A percentile compares a stretch with the other conserved stretches of the same genome.
These are phyloP conservation scores for Serripes groenlandicus DNA, from an alignment of 2,888 invertebrate genomes.

Conservation along the genomic window DNA sequence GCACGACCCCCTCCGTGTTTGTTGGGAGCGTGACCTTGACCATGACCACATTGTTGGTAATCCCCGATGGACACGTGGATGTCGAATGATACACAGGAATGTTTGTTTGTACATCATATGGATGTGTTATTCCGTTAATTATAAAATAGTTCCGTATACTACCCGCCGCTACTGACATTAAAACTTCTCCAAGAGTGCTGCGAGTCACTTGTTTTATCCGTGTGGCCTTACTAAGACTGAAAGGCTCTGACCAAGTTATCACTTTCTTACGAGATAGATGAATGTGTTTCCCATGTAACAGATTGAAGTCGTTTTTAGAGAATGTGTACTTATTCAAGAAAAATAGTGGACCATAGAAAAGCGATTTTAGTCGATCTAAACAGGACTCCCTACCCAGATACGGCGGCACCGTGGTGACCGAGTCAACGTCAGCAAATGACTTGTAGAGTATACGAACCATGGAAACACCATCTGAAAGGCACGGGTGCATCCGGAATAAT, in stretches of 20 bases:
- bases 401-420: slow-evolving; percentile 76
- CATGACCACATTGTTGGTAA: slow-evolving; percentile 77
- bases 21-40: slow-evolving; percentile 87
- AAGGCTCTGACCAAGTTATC: slow-evolving; percentile 88
- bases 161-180: slow-evolving; percentile 88
- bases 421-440: slow-evolving; percentile 82
- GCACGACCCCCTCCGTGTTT: slow-evolving; percentile 89
- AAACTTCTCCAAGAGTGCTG: slow-evolving; percentile 88
- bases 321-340: slow-evolving; percentile 87
- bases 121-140: slow-evolving; percentile 87
- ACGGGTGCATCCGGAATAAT: slow-evolving; percentile 88
- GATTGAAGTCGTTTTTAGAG: slow-evolving; percentile 86
- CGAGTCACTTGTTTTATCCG: slow-evolving; percentile 88
- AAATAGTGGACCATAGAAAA: slow-evolving; percentile 87
- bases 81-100: slow-evolving; percentile 81
- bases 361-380: slow-evolving; percentile 84
- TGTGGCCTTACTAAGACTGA: slow-evolving; percentile 86
- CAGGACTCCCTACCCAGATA: slow-evolving; percentile 61
- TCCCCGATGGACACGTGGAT: slow-evolving; percentile 52
- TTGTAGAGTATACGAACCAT: slow-evolving; percentile 86
- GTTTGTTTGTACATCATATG: slow-evolving; percentile 87
- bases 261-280: slow-evolving; percentile 82
- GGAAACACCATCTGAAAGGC: slow-evolving; percentile 88
- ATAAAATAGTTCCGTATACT: slow-evolving; percentile 87
- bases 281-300: slow-evolving; percentile 84